Evolutionary conservation across 1,140 invertebrate species (phyloP).

Genomic region (Lycorma delicatula): DNA sequence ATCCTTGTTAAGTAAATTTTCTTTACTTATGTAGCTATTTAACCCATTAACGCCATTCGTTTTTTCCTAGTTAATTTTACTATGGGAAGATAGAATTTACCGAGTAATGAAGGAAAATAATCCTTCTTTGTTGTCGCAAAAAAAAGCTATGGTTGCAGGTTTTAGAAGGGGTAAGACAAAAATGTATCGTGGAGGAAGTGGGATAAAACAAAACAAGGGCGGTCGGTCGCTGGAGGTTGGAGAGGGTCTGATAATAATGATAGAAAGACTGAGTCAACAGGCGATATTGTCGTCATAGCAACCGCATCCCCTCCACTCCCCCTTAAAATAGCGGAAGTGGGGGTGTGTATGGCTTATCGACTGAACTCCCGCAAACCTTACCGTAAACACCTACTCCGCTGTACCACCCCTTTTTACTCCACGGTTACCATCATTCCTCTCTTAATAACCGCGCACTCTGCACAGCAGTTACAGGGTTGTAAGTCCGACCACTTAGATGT

Average conservation of each 20-base stretch:
- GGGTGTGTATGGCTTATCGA: not conserved
- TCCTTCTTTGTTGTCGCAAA: too few relatives aligned
- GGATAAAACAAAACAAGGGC: not conserved
- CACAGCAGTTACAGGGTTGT: too few relatives aligned
- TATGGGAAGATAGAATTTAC: too few relatives aligned
- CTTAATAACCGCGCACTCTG: too few relatives aligned
- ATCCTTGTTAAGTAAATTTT: too few relatives aligned
- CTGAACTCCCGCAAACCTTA: slow-evolving; percentile 2
- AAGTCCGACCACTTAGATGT: too few relatives aligned
- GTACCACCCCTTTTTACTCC: not conserved
- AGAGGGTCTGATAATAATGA: slow-evolving; percentile 13
- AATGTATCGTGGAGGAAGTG: slow-evolving; percentile 1
- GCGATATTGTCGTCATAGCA: slow-evolving; percentile 24
- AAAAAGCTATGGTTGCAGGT: too few relatives aligned
- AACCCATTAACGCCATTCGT: too few relatives aligned
- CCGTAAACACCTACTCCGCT: not conserved
- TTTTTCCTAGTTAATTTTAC: too few relatives aligned
- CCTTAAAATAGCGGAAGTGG: not conserved
- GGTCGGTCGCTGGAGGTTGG: not conserved
- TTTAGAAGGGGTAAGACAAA: not conserved
- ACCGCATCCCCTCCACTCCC: slow-evolving; percentile 14
- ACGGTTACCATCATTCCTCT: too few relatives aligned
- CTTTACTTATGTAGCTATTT: too few relatives aligned
- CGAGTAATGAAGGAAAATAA: too few relatives aligned
- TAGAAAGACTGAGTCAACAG: slow-evolving; percentile 25